phyloP scores from a whole-genome alignment of 2,113 vertebrate genomes.

The Lynx canadensis region DNA sequence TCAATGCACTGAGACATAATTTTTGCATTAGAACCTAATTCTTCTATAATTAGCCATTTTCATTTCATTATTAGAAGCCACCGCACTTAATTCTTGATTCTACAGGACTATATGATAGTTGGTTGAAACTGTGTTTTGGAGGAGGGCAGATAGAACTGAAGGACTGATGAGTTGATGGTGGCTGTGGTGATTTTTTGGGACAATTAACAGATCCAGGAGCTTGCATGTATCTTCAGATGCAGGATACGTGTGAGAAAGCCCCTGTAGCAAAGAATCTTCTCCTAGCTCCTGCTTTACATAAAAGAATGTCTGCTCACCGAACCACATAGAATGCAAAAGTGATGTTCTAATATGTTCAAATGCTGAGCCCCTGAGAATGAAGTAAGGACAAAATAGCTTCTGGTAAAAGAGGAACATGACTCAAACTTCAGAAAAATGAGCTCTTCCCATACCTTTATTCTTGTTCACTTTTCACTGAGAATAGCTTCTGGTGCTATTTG shows the following conservation, averaged over 20 bases:
- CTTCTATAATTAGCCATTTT: background rate
- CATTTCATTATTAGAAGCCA: background rate
- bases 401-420: background rate
- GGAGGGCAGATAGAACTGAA: background rate
- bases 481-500: background rate
- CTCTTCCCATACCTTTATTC: background rate
- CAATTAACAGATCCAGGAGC: background rate
- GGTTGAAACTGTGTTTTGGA: background rate
- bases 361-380: background rate
- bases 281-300: background rate
- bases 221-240: background rate
- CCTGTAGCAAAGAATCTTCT: background rate
- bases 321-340: background rate
- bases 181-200: background rate
- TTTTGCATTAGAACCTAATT: background rate
- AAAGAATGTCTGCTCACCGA: background rate
- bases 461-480: background rate
- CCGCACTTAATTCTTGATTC: background rate
- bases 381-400: background rate
- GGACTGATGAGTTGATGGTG: background rate
- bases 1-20: background rate
- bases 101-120: background rate
- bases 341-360: background rate
- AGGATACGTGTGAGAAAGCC: background rate
- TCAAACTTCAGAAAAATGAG: background rate